These are phyloP conservation scores for Gila robusta DNA, from an alignment of 2,797 vertebrate species.

Conservation along the genomic window DNA sequence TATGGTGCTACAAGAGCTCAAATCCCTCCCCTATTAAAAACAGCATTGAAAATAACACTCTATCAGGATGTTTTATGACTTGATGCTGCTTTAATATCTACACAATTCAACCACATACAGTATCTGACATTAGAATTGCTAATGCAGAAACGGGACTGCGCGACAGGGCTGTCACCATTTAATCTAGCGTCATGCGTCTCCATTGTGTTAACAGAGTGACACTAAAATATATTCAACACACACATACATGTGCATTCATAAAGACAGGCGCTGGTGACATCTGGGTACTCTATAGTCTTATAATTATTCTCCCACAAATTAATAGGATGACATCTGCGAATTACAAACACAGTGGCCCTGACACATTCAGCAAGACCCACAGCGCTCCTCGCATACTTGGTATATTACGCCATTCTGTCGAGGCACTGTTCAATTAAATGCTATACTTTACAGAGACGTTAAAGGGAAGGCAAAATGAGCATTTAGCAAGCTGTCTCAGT, in stretches of 20 bases:
- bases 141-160: constrained; percentile 71
- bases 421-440: constrained; percentile 47
- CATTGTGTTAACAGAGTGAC: constrained; percentile 61
- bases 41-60: constrained; percentile 67
- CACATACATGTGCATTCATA: constrained; percentile 35
- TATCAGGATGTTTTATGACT: constrained; percentile 8
- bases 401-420: constrained; percentile 15
- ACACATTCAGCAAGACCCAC: constrained; percentile 35
- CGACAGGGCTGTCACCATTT: constrained; percentile 66
- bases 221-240: constrained; percentile 50
- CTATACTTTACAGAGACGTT: constrained; percentile 26
- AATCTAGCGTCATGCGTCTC: constrained; percentile 68
- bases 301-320: constrained; percentile 65
- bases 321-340: constrained; percentile 62
- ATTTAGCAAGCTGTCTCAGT: constrained; percentile 56
- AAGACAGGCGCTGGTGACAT: constrained; percentile 60
- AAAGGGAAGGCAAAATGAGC: constrained; percentile 50
- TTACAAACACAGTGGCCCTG: constrained; percentile 60
- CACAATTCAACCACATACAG: constrained; percentile 72
- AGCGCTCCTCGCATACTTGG: constrained; percentile 25
- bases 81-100: constrained; percentile 65
- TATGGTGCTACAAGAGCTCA: constrained; percentile 65
- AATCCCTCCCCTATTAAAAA: constrained; percentile 69
- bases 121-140: constrained; percentile 72
- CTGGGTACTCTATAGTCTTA: constrained; percentile 58